Evolutionary conservation across 2,113 vertebrate species (phyloP).

Genomic region (Cygnus buccinator): DNA sequence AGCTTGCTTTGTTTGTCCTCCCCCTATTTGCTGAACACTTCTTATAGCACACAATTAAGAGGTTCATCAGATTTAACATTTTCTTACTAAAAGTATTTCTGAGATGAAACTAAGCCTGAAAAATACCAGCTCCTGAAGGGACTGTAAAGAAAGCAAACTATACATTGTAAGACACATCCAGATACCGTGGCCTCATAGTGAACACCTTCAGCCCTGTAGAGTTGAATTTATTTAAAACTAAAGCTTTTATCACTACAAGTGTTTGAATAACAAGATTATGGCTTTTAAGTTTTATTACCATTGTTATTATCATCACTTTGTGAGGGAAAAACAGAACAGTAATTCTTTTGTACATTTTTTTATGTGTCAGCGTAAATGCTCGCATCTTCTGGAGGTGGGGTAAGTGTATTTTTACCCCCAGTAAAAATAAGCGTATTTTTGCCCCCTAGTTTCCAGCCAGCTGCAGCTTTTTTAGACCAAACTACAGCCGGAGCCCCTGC

Average conservation of each 20-base stretch:
- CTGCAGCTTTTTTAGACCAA: not conserved
- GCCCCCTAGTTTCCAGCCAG: not conserved
- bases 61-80: not conserved
- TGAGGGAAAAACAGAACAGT: not conserved
- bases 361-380: not conserved
- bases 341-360: not conserved
- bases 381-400: not conserved
- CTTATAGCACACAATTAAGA: not conserved
- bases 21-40: not conserved
- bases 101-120: not conserved
- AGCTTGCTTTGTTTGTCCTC: not conserved
- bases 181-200: not conserved
- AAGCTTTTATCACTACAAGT: not conserved
- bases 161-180: not conserved
- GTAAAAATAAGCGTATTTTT: too few relatives aligned
- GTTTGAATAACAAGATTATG: not conserved
- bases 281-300: not conserved
- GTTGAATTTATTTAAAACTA: not conserved
- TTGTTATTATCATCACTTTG: not conserved
- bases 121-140: not conserved
- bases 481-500: too few relatives aligned
- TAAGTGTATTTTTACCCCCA: too few relatives aligned
- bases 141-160: not conserved
- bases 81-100: not conserved
- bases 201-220: not conserved